Percentiles rank a stretch among this genome's conserved stretches.
phyloP scores from a whole-genome alignment of 2,888 invertebrate genomes.

The Syrphus vitripennis region DNA sequence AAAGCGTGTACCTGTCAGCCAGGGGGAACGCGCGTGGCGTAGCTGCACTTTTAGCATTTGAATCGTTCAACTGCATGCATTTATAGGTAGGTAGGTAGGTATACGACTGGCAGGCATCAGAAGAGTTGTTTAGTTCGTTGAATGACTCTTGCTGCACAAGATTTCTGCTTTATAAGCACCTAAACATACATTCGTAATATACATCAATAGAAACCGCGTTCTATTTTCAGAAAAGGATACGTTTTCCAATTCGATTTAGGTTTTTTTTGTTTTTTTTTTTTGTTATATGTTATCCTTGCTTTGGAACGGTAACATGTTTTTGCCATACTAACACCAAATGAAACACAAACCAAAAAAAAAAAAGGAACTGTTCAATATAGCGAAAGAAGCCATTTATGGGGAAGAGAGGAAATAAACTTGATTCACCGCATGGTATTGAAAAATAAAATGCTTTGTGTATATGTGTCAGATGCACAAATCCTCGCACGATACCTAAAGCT shows the following conservation, averaged over 20 bases:
- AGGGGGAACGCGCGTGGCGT: constrained; percentile 27
- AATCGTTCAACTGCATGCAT: not conserved
- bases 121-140: constrained; percentile 47
- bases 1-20: constrained; percentile 25
- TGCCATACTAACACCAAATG: constrained; percentile 3
- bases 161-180: constrained; percentile 25
- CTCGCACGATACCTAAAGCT: not conserved
- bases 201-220: not conserved
- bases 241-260: constrained; percentile 12
- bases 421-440: constrained; percentile 47
- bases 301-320: not conserved
- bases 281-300: not conserved
- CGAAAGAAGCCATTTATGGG: not conserved
- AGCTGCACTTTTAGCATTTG: not conserved
- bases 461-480: constrained; percentile 38
- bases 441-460: constrained; percentile 40
- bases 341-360: not conserved
- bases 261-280: not conserved
- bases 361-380: not conserved
- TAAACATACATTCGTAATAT: not conserved
- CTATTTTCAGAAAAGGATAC: not conserved
- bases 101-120: not conserved
- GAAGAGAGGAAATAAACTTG: constrained; percentile 34
- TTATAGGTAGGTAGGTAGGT: too few relatives aligned
- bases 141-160: constrained; percentile 48